Evolutionary conservation across 2,888 invertebrate species (phyloP), one percentile per base, ranked within the genome.

Genomic region (Blomia tropicalis): DNA sequence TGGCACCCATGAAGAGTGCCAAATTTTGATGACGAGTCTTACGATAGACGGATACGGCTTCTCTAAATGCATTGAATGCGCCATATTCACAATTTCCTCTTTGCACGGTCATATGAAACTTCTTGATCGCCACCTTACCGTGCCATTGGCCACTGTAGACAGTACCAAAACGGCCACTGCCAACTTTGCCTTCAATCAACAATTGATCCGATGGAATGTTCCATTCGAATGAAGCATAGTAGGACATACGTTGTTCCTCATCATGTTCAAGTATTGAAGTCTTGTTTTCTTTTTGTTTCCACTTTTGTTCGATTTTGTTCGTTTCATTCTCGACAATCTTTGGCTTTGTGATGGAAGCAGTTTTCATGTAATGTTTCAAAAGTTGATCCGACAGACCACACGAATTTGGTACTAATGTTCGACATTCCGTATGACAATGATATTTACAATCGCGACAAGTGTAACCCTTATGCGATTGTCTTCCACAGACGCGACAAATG

Each of bases 11-110:
- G 77, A 98, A 99, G 59, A 98, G 80, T 60, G 96, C 92, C 68
- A 98, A 77, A 79, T 98, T 98, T 75, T 96, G 96, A 76, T 98
- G 98, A 0, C 98, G 82, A 5, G 96, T 95, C 77, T 96, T 96
- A 64, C 93, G 83, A 77, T 96, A 89, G 70, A 88, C 92, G 58
- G 90, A 88, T 70, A 91, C 87, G 80, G 95, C 96, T 68, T 85
- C 81, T 74, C 91, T 93, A 77, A 98, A 96, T 62, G 89, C 88
- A 72, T 93, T 91, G 63, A 95, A 78, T 69, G 80, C 80, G 71
- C 85, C 84, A 70, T 86, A 85, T 23, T 61, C 53, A 31, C 36
- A 43, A 66, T 89, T 79, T 72, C 87, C 84, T 73, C 87, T 86
- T 7, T 11, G 7, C 22, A n/a, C 23, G 11, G 58, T n/a, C 80